phyloP scores from a whole-genome alignment of 92 coral and sea anemone genomes.

The Phenganax stokvisi region DNA sequence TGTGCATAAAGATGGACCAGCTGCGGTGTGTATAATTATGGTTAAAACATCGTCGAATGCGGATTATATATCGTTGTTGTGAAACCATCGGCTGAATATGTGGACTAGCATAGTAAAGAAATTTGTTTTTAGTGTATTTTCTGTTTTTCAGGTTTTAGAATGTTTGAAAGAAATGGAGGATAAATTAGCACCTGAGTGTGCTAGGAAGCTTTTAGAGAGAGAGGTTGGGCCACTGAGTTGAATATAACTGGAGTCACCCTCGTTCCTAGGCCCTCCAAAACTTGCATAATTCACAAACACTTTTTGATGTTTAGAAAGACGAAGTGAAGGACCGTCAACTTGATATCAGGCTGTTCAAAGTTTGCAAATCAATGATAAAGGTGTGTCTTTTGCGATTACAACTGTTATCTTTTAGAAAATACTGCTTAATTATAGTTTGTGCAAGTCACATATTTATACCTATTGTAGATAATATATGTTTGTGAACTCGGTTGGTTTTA shows the following conservation, averaged over 20 bases:
- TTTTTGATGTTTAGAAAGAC: slow-evolving; percentile 52
- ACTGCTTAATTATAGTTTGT: not conserved
- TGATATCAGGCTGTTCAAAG: slow-evolving; percentile 61
- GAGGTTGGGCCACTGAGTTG: slow-evolving; percentile 46
- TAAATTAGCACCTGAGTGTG: slow-evolving; percentile 42
- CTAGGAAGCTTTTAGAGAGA: slow-evolving; percentile 47
- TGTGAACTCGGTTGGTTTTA: not conserved
- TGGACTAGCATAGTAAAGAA: too few relatives aligned
- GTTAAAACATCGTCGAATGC: too few relatives aligned
- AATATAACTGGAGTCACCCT: too few relatives aligned
- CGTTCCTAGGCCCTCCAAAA: too few relatives aligned
- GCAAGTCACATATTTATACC: not conserved
- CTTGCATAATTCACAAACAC: too few relatives aligned
- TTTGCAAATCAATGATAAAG: slow-evolving; percentile 70
- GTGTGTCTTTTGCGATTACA: slow-evolving; percentile 37
- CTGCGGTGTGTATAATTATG: slow-evolving; percentile 48
- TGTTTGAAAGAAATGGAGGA: slow-evolving; percentile 57
- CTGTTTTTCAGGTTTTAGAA: slow-evolving; percentile 54
- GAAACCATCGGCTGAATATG: too few relatives aligned
- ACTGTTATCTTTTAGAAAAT: not conserved
- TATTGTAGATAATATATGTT: too few relatives aligned
- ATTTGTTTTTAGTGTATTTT: not conserved
- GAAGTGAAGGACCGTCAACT: slow-evolving; percentile 64
- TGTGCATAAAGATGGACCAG: slow-evolving; percentile 58
- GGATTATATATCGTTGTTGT: too few relatives aligned